Base-by-base conservation (phyloP, 2,888 invertebrate species). In the Hemicrepidius hirtus region DNA sequence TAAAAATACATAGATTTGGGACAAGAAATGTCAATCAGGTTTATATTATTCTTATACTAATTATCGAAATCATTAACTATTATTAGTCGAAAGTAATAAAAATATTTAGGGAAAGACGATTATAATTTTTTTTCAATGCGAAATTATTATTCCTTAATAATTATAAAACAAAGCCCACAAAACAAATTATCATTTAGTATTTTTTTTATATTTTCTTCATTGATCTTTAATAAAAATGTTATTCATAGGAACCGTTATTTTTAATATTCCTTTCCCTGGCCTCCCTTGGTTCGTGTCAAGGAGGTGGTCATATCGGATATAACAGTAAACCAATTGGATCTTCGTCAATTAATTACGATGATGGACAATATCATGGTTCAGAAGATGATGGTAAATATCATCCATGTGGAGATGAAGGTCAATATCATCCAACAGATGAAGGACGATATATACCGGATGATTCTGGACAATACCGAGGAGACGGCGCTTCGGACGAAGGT, bases 381-480 rank as follows among this genome's bases (percentile, higher is more conserved):
- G 1, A 2, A 12, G 53, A 55, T 9, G 55, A 55, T 2, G 55
- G 55, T n/a, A 32, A 55, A 18, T 55, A 55, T 16, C 9, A 35
- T 16, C 55, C 87, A 62, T 84, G 84, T 5, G 63, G 64, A 20
- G 82, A 86, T 53, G 85, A 86, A 49, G 87, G 87, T 1, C 80
- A 80, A 65, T 87, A 88, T 77, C 81, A 77, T 6, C 82, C 81
- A 9, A 78, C 73, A n/a, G 71, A 80, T 18, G 83, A 85, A 59
- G 86, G 85, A 7, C 80, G 80, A 16, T 87, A 86, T 77, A 76
- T 82, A 50, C 80, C 82, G 18, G 41, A 50, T 32, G n/a, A 37
- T 3, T 41, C 64, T 41, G 71, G 59, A n/a, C 70, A 46, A 16
- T 49, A 50, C 46, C 18, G 2, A 16, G 16, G 6, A 18, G 37